Evolutionary conservation across 2,888 invertebrate genomes (phyloP).

Genomic region (Ophraella communa): DNA sequence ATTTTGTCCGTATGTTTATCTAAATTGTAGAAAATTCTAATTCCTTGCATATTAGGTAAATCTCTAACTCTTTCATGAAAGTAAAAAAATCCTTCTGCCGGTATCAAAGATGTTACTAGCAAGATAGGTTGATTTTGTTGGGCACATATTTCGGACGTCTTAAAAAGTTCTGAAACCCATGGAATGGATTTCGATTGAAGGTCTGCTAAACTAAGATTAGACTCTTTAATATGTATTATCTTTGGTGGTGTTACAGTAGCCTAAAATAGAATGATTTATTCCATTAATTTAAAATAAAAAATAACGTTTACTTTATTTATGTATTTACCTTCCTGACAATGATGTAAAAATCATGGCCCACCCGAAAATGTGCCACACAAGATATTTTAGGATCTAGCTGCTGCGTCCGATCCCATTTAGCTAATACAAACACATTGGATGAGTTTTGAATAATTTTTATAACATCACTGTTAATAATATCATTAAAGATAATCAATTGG

Average conservation of each 20-base stretch:
- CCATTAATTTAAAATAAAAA: slow-evolving; percentile 40
- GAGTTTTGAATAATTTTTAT: slow-evolving; percentile 46
- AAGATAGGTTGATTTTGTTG: slow-evolving; percentile 44
- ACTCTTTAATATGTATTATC: slow-evolving; percentile 48
- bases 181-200: slow-evolving; percentile 46
- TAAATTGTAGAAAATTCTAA: slow-evolving; percentile 65
- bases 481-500: slow-evolving; percentile 51
- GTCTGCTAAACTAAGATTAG: slow-evolving; percentile 52
- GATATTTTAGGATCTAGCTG: slow-evolving; percentile 42
- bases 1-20: slow-evolving; percentile 70
- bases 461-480: slow-evolving; percentile 47
- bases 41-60: slow-evolving; percentile 42
- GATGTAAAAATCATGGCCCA: slow-evolving; percentile 48
- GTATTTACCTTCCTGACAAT: slow-evolving; percentile 50
- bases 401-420: slow-evolving; percentile 44
- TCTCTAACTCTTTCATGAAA: slow-evolving; percentile 50
- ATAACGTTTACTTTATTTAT: not conserved
- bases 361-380: slow-evolving; percentile 48
- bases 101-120: slow-evolving; percentile 50
- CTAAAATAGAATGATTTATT: slow-evolving; percentile 38
- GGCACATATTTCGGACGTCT: slow-evolving; percentile 38
- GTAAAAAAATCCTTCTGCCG: slow-evolving; percentile 53
- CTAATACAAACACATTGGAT: slow-evolving; percentile 51
- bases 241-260: slow-evolving; percentile 36
- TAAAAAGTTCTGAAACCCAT: slow-evolving; percentile 52